A percentile compares a stretch with the other conserved stretches of the same genome.
These are phyloP conservation scores for Cossypha niveicapilla DNA, from an alignment of 2,797 vertebrate genomes.

Conservation along the genomic window DNA sequence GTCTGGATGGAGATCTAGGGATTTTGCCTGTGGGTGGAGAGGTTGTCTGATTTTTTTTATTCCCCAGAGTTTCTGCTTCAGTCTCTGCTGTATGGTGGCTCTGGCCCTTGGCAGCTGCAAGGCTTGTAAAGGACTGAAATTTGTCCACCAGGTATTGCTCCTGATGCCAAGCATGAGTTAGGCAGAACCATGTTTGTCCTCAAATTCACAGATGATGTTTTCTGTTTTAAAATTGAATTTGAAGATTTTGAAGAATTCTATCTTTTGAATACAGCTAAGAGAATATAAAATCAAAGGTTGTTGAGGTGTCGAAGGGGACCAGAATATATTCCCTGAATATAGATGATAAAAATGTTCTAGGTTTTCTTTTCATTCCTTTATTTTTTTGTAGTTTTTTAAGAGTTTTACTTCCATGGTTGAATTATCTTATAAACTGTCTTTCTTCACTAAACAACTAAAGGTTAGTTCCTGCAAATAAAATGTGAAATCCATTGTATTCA, in stretches of 20 bases:
- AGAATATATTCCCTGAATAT: background rate
- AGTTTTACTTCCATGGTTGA: background rate
- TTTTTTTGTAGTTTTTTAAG: background rate
- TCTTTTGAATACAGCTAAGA: background rate
- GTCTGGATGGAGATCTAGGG: background rate
- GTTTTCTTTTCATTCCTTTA: background rate
- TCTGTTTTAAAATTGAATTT: background rate
- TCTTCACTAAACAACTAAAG: background rate
- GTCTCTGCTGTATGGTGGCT: background rate
- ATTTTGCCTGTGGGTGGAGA: background rate
- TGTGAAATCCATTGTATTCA: background rate
- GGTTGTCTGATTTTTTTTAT: background rate
- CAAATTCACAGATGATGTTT: background rate
- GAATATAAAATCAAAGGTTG: background rate
- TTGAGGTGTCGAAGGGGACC: background rate
- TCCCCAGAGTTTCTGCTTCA: background rate
- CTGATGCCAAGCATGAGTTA: background rate
- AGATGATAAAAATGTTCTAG: background rate
- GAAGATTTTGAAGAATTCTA: background rate
- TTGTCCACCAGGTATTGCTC: rapidly evolving
- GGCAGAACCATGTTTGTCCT: background rate
- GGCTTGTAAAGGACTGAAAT: background rate
- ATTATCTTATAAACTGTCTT: background rate
- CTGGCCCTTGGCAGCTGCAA: background rate
- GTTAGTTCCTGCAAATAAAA: background rate